These are phyloP conservation scores for Mythimna vitellina DNA, from an alignment of 2,888 invertebrate genomes.

Conservation along the genomic window DNA sequence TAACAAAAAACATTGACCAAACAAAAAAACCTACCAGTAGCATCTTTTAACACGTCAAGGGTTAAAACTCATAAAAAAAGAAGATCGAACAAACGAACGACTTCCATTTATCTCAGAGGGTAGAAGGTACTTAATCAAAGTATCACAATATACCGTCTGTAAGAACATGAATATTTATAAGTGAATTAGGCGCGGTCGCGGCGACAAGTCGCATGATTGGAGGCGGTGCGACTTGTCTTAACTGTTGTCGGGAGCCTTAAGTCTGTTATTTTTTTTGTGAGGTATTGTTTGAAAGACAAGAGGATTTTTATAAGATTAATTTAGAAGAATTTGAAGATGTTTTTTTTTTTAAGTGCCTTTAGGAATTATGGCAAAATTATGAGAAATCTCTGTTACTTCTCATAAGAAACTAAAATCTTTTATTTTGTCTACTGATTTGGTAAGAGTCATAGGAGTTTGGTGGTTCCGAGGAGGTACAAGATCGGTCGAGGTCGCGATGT, in stretches of 20 bases:
- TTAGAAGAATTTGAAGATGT: constrained; percentile 1
- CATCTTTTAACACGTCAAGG: constrained; percentile 65
- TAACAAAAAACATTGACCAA: constrained; percentile 10
- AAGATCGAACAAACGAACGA: constrained; percentile 48
- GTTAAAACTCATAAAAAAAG: constrained; percentile 50
- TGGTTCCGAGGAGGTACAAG: background rate
- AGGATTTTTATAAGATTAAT: constrained; percentile 39
- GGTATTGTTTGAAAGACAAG: constrained; percentile 41
- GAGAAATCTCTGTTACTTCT: too few species aligned
- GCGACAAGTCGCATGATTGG: constrained; percentile 76
- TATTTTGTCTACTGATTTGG: too few species aligned
- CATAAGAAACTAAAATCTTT: too few species aligned
- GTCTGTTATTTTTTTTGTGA: constrained; percentile 39
- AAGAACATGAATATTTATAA: constrained; percentile 88
- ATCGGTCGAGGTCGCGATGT: background rate
- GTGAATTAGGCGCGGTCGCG: constrained; percentile 80
- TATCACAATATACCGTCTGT: constrained; percentile 86
- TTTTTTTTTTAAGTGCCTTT: background rate
- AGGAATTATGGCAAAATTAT: background rate
- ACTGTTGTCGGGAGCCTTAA: constrained; percentile 74
- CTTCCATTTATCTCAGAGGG: constrained; percentile 83
- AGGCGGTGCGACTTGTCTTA: constrained; percentile 79
- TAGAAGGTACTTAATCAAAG: constrained; percentile 88
- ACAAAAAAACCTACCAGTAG: constrained; percentile 62
- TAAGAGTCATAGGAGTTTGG: too few species aligned